Evolutionary conservation across 2,888 invertebrate species (phyloP).

Genomic region (Melipona bicolor): DNA sequence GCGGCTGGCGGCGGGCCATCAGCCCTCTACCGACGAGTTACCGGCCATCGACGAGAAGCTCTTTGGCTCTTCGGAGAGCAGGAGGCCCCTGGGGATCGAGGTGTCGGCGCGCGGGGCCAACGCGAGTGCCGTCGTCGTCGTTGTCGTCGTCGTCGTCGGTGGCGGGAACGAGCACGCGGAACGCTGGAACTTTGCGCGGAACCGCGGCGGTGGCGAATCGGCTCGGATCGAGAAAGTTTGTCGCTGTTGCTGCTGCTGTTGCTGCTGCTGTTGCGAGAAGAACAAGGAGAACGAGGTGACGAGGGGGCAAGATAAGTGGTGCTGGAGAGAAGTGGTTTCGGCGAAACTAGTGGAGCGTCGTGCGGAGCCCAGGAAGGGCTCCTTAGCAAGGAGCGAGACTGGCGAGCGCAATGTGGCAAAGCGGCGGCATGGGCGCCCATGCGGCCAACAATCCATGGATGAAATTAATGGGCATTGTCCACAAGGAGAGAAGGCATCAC

Average conservation of each 20-base stretch:
- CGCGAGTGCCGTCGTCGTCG: not conserved
- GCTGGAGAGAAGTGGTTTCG: slow-evolving; percentile 34
- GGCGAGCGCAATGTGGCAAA: slow-evolving; percentile 90
- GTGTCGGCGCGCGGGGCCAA: not conserved
- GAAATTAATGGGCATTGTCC: slow-evolving; percentile 93
- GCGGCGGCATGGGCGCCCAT: slow-evolving; percentile 90
- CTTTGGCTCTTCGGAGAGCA: too few species aligned
- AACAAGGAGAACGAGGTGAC: not conserved
- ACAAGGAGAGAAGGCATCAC: slow-evolving; percentile 89
- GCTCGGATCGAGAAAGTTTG: not conserved
- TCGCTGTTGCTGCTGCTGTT: too few species aligned
- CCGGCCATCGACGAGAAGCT: not conserved
- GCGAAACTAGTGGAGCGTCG: slow-evolving; percentile 26
- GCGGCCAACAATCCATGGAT: slow-evolving; percentile 92
- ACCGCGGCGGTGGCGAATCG: not conserved
- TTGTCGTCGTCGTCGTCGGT: not conserved
- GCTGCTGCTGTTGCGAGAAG: too few species aligned
- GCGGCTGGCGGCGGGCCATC: not conserved
- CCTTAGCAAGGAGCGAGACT: slow-evolving; percentile 77
- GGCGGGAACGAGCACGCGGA: not conserved
- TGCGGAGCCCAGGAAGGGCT: slow-evolving; percentile 77
- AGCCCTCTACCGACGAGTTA: not conserved
- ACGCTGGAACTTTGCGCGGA: not conserved
- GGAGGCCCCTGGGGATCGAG: not conserved
- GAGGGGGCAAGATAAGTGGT: slow-evolving; percentile 18